phyloP scores from a whole-genome alignment of 2,113 vertebrate species.

The Psilopsiagon aurifrons region DNA sequence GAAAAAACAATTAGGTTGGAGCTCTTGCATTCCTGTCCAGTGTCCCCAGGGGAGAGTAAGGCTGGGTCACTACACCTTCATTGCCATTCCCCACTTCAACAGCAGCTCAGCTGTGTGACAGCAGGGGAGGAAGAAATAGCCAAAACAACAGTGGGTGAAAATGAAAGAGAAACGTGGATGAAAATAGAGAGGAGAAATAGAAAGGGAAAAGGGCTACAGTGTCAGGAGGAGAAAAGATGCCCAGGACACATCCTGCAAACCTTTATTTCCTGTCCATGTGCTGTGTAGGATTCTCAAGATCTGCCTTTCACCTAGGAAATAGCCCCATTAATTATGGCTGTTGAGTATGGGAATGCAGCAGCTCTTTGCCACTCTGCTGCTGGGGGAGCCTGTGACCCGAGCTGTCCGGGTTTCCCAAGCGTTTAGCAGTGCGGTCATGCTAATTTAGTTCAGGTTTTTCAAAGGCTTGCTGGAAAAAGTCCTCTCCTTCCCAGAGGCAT shows the following conservation, averaged over 20 bases:
- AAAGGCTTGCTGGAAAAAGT: conserved; percentile 53
- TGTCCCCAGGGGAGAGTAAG: not conserved
- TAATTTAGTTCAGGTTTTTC: conserved; percentile 62
- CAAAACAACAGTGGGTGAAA: not conserved
- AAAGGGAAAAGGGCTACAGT: not conserved
- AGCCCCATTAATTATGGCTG: conserved; percentile 8
- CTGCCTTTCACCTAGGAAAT: not conserved
- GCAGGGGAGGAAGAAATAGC: not conserved
- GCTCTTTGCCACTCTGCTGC: not conserved
- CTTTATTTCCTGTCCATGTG: conserved; percentile 6
- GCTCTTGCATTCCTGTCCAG: not conserved
- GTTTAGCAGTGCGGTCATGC: conserved; percentile 57
- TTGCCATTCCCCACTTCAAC: not conserved
- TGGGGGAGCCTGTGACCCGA: conserved; percentile 15
- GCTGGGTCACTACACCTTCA: not conserved
- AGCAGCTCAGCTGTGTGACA: not conserved
- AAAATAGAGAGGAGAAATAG: not conserved
- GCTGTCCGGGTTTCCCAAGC: conserved; percentile 28
- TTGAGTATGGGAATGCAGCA: conserved; percentile 45
- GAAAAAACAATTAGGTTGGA: not conserved
- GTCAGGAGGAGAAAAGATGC: not conserved
- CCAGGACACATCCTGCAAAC: not conserved
- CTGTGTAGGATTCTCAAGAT: not conserved
- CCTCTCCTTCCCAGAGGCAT: conserved; percentile 52
- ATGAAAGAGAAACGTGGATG: not conserved